Evolutionary conservation across 1,140 invertebrate species (phyloP).

Genomic region (Cotesia glomerata): DNA sequence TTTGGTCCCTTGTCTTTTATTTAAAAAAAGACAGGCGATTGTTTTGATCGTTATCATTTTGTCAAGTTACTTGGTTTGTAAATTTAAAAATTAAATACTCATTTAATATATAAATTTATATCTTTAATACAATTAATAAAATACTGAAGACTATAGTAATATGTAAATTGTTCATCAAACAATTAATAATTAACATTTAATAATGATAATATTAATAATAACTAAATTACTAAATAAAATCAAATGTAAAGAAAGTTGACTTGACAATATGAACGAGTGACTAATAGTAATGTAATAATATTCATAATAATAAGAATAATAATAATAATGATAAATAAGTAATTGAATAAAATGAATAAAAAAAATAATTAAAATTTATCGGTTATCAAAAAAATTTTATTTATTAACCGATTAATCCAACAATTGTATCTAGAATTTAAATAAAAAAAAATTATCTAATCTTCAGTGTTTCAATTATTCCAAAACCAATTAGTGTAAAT

Average conservation of each 20-base stretch:
- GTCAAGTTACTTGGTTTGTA: conserved; percentile 35
- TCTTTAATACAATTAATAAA: too few species aligned
- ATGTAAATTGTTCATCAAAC: neutral
- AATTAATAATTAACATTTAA: neutral
- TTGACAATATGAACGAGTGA: conserved; percentile 57
- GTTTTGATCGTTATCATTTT: conserved; percentile 62
- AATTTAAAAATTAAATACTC: neutral
- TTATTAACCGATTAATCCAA: conserved; percentile 9
- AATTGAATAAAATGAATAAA: conserved; percentile 36
- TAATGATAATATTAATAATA: neutral
- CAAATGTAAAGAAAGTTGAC: neutral
- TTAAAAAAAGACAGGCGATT: conserved; percentile 59
- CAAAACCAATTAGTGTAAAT: neutral
- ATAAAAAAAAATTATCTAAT: neutral
- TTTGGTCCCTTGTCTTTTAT: conserved; percentile 57
- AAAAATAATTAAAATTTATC: conserved; percentile 21
- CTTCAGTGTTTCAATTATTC: conserved; percentile 4
- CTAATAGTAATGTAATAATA: conserved; percentile 53
- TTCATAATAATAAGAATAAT: neutral
- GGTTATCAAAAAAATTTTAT: neutral
- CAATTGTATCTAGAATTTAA: conserved; percentile 17
- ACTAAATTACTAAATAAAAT: neutral
- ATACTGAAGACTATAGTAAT: too few species aligned
- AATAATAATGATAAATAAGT: conserved; percentile 38
- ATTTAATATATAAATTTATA: neutral